These are phyloP conservation scores for Rhopalosiphum padi DNA, from an alignment of 1,140 invertebrate genomes.

Conservation along the genomic window DNA sequence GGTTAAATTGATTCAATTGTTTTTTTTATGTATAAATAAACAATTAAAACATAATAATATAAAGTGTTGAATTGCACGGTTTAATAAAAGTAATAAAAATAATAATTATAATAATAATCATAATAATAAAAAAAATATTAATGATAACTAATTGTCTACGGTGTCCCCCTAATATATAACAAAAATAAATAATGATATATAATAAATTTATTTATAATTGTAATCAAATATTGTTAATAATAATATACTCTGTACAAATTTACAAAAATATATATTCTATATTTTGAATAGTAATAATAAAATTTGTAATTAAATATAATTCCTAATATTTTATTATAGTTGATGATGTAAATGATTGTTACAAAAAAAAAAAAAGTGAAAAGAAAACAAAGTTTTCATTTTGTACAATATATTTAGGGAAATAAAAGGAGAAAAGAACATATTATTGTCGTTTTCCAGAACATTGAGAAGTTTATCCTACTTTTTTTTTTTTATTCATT, in stretches of 20 bases:
- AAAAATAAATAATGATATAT: constrained; percentile 47
- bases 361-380: constrained; percentile 25
- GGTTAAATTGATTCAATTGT: constrained; percentile 36
- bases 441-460: neutral
- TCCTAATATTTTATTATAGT: neutral
- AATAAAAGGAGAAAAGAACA: constrained; percentile 5
- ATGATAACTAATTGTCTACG: constrained; percentile 51
- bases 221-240: constrained; percentile 24
- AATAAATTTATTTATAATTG: constrained; percentile 35
- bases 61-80: constrained; percentile 46
- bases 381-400: neutral
- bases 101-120: constrained; percentile 47
- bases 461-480: constrained; percentile 40
- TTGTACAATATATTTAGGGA: constrained; percentile 7
- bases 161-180: constrained; percentile 49
- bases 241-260: constrained; percentile 51
- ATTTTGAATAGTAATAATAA: neutral
- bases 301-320: constrained; percentile 42
- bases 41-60: constrained; percentile 38
- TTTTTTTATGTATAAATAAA: constrained; percentile 11
- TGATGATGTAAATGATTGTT: constrained; percentile 8
- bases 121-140: constrained; percentile 43
- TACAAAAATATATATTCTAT: constrained; percentile 27
- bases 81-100: constrained; percentile 55
- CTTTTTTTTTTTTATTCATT: constrained; percentile 40